Base-by-base conservation (phyloP, 1,140 invertebrate genomes). In the Cydia strobilella region DNA sequence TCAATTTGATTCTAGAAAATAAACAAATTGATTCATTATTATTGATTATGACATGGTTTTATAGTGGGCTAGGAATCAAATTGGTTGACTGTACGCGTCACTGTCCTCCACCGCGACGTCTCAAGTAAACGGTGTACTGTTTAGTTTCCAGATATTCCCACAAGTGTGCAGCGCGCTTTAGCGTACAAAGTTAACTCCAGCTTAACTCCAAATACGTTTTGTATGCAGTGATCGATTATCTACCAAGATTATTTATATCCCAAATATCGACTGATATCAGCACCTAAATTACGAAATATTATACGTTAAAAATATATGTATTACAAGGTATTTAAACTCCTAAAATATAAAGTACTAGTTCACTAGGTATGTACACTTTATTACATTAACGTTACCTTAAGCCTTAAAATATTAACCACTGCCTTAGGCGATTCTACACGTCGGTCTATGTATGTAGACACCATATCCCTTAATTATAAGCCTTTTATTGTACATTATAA, bases 311-410 rank as follows among this genome's bases (percentile, higher is more conserved):
- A 84, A 82, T 79, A 82, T 79, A 83, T 84, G 82, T 78, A 63
- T 69, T 79, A 81, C 81, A 78, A 74, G 62, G 72, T 83, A 83
- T 79, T 81, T 75, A 84, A 84, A 83, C 74, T 86, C 31, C 31
- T 69, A 69, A 35, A 35, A 31, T 69, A 31, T 27, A 27, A 69
- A 83, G 84, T 80, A n/a, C n/a, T n/a, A 79, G 75, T 77, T 84
- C 84, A 79, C 77, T 83, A 85, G 72, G 73, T 90, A 90, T 92
- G 84, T 92, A 92, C 90, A 91, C 79, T 88, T 87, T 84, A 82
- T 87, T 90, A 90, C 88, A 92, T 84, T 82, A 84, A 85, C 54
- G 51, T 75, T 77, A 76, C 76, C 73, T 79, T 76, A 74, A 20
- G 76, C 80, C 78, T 77, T 80, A 69, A 31, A 69, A 69, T 39